These are phyloP conservation scores for Carapus acus DNA, from an alignment of 2,797 vertebrate species.

Conservation along the genomic window DNA sequence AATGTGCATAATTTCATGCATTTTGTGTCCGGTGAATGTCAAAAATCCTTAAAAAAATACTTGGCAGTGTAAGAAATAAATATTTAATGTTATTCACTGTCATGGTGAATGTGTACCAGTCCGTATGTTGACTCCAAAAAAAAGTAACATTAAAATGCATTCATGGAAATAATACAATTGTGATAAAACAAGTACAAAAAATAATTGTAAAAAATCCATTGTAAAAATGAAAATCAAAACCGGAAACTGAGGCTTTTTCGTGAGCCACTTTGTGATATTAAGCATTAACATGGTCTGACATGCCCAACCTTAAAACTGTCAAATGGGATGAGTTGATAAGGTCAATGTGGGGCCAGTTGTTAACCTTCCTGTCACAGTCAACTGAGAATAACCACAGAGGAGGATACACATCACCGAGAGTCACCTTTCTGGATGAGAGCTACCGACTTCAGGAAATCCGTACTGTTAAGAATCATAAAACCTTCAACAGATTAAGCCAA, in stretches of 20 bases:
- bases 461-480: constrained; percentile 3
- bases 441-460: constrained; percentile 10
- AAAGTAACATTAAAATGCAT: neutral
- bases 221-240: no score
- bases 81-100: constrained; percentile 42
- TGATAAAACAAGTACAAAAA: constrained; percentile 19
- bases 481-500: constrained; percentile 13
- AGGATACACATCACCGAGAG: neutral
- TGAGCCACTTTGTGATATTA: no score
- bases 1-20: constrained; percentile 54
- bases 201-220: constrained; percentile 7
- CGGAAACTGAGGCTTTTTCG: no score
- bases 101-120: no score
- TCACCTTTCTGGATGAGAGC: constrained; percentile 14
- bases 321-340: neutral
- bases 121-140: constrained; percentile 14
- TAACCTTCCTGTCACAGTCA: constrained; percentile 34
- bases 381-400: constrained; percentile 5
- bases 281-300: no score
- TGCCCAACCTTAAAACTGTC: constrained; percentile 1
- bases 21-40: constrained; percentile 6
- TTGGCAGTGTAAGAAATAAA: constrained; percentile 31
- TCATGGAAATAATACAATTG: constrained; percentile 11
- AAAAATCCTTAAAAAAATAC: no score
- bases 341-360: no score